Evolutionary conservation across 2,113 vertebrate species (phyloP), one percentile per base, ranked within the genome.

Genomic region (Carollia perspicillata): DNA sequence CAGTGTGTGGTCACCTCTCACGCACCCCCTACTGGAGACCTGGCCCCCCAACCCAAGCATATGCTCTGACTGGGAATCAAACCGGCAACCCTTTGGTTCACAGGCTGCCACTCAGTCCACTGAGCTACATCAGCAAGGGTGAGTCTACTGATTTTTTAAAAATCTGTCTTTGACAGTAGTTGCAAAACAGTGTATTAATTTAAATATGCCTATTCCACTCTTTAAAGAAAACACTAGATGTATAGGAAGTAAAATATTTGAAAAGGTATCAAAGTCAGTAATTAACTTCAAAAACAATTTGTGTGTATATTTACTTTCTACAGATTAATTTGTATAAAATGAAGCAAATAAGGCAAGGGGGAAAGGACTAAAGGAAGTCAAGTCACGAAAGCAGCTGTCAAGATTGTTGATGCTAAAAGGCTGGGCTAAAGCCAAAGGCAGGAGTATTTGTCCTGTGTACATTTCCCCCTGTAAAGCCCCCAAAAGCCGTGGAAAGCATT

Each of bases 351-450:
- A 17, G 3, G 87, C 93, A 90, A 85, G 77, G n/a, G 58, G 14
- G 30, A 0, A 17, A 87, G 0, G 5, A 2, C 92, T 7, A 93
- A 93, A 95, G 96, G 97, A 98, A 98, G 93, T 91, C 28, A 95
- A 97, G 65, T 78, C 77, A 84, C 68, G 11, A 89, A 97, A 90
- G 69, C 92, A 78, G 33, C 95, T 98, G 97, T 96, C 97, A 98
- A 35, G 28, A 90, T 33, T 90, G 97, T 89, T 95, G 96, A 97
- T 94, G 66, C 81, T 92, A 94, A 96, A 90, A 96, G 42, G 28
- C 2, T 95, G 90, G 81, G 78, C 47, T 40, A 66, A 89, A 91
- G 96, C 95, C 95, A 97, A 92, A 78, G 42, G 58, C 80, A 89
- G 65, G 77, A 96, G 58, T 71, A 22, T n/a, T 53, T 2, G 22